Percentiles rank a stretch among this genome's conserved stretches.
Evolutionary conservation across 2,113 vertebrate genomes (phyloP).

Genomic region (Panurus biarmicus): DNA sequence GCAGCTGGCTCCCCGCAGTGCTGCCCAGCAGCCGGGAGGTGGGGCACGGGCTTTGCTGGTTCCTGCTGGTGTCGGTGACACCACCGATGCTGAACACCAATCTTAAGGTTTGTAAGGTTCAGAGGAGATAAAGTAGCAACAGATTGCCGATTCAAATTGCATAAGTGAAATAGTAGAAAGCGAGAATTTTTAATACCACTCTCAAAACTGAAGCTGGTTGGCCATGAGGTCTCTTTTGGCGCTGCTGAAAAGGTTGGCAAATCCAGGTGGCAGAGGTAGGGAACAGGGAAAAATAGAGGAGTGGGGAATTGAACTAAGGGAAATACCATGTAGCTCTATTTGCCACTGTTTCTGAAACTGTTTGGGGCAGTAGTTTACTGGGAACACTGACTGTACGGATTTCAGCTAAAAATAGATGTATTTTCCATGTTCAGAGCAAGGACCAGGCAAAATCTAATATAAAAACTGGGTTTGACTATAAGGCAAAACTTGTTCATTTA

Average conservation of each 20-base stretch:
- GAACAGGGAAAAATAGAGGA: not conserved
- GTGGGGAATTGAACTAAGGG: not conserved
- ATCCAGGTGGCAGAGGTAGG: not conserved
- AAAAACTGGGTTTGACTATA: not conserved
- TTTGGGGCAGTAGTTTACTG: not conserved
- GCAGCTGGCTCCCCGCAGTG: not conserved
- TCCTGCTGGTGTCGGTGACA: rapidly evolving
- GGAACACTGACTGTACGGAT: not conserved
- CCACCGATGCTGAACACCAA: rapidly evolving
- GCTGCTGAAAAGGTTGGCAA: not conserved
- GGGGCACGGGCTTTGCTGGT: conserved; percentile 8
- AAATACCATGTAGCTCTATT: not conserved
- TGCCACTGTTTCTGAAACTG: not conserved
- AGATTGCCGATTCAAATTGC: not conserved
- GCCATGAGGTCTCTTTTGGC: not conserved
- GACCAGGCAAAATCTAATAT: not conserved
- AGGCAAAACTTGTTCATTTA: not conserved
- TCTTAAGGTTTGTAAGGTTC: rapidly evolving
- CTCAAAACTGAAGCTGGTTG: not conserved
- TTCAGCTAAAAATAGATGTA: not conserved
- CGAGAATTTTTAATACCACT: not conserved
- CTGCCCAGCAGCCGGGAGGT: not conserved
- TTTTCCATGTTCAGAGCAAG: not conserved
- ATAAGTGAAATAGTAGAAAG: not conserved
- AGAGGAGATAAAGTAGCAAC: not conserved